Evolutionary conservation across 35 echinoderm and acorn worm species (phyloP).

Genomic region (Hemicentrotus pulcherrimus): DNA sequence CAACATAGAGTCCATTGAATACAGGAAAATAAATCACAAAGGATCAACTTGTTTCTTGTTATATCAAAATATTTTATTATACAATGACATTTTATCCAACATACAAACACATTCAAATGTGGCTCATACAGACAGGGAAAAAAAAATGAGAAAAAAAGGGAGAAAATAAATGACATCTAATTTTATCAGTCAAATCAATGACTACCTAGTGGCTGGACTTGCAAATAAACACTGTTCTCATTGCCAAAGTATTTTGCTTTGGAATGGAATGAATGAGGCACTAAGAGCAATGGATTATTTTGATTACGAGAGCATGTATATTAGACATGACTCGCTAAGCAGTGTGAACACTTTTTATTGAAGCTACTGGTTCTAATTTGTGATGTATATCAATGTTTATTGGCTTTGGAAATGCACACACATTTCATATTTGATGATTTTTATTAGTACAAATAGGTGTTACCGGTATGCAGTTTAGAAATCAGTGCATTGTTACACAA

Average conservation of each 20-base stretch:
- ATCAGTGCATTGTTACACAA: neutral
- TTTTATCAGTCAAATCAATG: too few relatives aligned
- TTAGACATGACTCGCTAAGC: neutral
- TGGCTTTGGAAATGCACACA: neutral
- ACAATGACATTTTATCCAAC: conserved; percentile 16
- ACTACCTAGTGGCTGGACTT: too few relatives aligned
- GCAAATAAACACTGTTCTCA: too few relatives aligned
- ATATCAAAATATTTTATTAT: conserved; percentile 46
- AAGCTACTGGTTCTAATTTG: neutral
- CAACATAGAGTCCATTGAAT: too few relatives aligned
- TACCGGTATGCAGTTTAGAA: neutral
- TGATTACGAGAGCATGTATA: too few relatives aligned
- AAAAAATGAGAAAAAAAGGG: conserved; percentile 1
- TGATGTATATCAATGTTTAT: neutral
- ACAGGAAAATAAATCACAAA: neutral
- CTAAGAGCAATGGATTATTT: too few relatives aligned
- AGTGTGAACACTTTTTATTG: neutral
- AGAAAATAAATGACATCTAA: neutral
- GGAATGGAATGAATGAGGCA: too few relatives aligned
- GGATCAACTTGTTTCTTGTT: neutral
- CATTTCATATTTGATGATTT: neutral
- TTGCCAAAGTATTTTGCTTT: too few relatives aligned
- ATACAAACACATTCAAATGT: conserved; percentile 23
- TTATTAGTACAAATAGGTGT: neutral
- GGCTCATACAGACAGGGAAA: neutral